Conservation (phyloP, 2,888 invertebrate genomes). For the Neocrepidodera transversa region DNA sequence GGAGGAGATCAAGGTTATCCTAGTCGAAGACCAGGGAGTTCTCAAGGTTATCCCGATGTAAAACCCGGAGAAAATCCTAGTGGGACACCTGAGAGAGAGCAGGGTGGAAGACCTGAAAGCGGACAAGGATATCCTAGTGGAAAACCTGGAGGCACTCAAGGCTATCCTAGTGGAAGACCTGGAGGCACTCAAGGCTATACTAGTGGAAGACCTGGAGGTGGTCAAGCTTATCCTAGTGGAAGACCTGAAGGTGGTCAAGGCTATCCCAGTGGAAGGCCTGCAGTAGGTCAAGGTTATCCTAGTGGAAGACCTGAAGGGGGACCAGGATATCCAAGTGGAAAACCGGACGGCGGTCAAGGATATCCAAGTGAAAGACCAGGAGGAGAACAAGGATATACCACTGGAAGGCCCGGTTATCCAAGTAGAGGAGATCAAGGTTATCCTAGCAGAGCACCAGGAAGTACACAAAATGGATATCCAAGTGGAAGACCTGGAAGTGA, state of each 20-base stretch:
- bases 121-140: constrained; percentile 26
- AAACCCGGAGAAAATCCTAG: constrained; percentile 39
- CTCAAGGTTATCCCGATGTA: constrained; percentile 29
- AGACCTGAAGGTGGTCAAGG: constrained; percentile 40
- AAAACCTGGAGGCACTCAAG: constrained; percentile 36
- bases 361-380: constrained; percentile 22
- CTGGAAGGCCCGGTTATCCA: constrained; percentile 29
- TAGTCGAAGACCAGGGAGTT: constrained; percentile 18
- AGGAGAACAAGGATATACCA: constrained; percentile 41
- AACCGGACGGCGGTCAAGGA: constrained; percentile 11
- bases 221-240: constrained; percentile 38
- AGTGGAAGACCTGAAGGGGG: constrained; percentile 33
- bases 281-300: constrained; percentile 29
- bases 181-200: constrained; percentile 35
- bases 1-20: constrained; percentile 31
- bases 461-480: neutral
- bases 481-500: constrained; percentile 37
- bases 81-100: constrained; percentile 15
- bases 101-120: neutral
- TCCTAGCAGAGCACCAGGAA: neutral
- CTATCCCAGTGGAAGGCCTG: constrained; percentile 27
- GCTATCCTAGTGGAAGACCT: constrained; percentile 39
- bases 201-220: constrained; percentile 45
- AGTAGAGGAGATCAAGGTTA: constrained; percentile 3
- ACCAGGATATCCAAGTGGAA: constrained; percentile 13